Evolutionary conservation across 1,140 invertebrate genomes (phyloP).

Genomic region (Elysia chlorotica): DNA sequence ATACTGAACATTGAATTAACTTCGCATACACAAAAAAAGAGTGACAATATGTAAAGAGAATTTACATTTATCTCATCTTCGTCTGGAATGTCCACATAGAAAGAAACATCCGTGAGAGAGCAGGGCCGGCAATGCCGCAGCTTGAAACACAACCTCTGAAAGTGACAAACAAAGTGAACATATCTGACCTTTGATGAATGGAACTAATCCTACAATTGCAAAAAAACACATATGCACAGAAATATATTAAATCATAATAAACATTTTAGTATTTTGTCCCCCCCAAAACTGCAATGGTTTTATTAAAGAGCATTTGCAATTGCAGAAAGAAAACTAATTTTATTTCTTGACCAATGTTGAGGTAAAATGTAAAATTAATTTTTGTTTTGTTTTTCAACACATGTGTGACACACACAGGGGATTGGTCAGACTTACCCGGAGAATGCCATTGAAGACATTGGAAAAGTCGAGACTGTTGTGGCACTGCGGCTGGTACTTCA

Average conservation of each 20-base stretch:
- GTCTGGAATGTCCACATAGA: slow-evolving; percentile 81
- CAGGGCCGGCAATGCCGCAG: slow-evolving; percentile 82
- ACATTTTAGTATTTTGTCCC: too few relatives aligned
- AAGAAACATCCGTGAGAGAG: slow-evolving; percentile 77
- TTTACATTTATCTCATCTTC: slow-evolving; percentile 86
- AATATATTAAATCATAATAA: too few relatives aligned
- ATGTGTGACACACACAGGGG: too few relatives aligned
- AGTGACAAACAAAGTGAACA: slow-evolving; percentile 17
- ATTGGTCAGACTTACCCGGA: slow-evolving; percentile 72
- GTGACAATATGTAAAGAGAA: too few relatives aligned
- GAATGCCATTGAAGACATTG: slow-evolving; percentile 71
- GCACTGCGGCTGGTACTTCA: slow-evolving; percentile 16
- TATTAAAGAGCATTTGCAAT: too few relatives aligned
- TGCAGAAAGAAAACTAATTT: too few relatives aligned
- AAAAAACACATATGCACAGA: neutral
- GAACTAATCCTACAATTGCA: neutral
- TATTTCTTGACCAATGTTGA: too few relatives aligned
- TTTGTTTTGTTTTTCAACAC: too few relatives aligned
- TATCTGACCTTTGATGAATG: slow-evolving; percentile 4
- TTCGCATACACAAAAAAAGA: too few relatives aligned
- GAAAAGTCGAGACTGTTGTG: slow-evolving; percentile 48
- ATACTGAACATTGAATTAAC: too few relatives aligned
- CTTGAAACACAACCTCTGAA: slow-evolving; percentile 83
- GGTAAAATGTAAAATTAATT: too few relatives aligned
- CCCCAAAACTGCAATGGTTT: too few relatives aligned